Base-by-base conservation (phyloP, 2,888 invertebrate genomes). In the Neocrepidodera transversa region DNA sequence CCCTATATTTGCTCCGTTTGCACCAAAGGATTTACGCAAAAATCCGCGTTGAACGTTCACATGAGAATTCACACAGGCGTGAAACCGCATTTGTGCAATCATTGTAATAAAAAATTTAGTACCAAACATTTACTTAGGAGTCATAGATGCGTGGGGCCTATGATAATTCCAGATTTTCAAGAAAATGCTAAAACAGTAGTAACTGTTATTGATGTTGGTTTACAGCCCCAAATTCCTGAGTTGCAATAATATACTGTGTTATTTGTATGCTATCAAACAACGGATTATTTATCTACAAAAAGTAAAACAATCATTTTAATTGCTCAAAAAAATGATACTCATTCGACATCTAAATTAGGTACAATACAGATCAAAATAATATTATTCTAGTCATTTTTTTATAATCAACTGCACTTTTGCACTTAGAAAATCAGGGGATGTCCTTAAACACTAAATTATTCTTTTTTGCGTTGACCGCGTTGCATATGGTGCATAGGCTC, bases 11-110 rank as follows among this genome's bases (percentile, higher is more conserved):
- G 74, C 35, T 78, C 80, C 36, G 75, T 80, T 50, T 84, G 84
- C 58, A 77, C 77, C 1, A 83, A 82, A 65, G 77, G 80, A 1
- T 84, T 84, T 68, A 81, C 83, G 0, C 84, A 84, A 67, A 78
- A 81, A 16, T 80, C 82, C 2, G 81, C 82, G 1, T 73, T 84
- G 6, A 83, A 81, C 2, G 81, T 83, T 50, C 85, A 85, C 64
- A 65, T 70, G 67, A 42, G 73, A 7, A 68, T 68, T 35, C 77
- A 77, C 53, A 74, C 75, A 2, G 74, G 82, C n/a, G 82, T 83
- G 26, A 83, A 82, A 61, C 84, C 82, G 23, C 83, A 80, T 66
- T 82, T 82, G 51, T 87, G 86, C 63, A 57, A 63, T 17, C 53
- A 73, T 2, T 76, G 76, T 60, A 50, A 51, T 3, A 74, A 70